Evolutionary conservation across 2,888 invertebrate genomes (phyloP).

Genomic region (Ommatoiulus sabulosus): DNA sequence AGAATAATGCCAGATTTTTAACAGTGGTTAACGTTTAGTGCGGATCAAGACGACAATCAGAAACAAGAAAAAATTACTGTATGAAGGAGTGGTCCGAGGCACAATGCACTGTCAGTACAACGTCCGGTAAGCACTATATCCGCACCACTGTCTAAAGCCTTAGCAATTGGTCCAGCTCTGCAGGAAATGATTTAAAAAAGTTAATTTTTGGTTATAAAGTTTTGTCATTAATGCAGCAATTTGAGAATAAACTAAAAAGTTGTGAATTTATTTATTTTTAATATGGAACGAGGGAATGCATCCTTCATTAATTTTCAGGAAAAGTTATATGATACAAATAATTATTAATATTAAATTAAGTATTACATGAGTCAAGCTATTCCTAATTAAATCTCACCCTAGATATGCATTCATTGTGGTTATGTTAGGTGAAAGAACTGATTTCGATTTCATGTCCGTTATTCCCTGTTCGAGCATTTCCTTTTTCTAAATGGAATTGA

Average conservation of each 20-base stretch:
- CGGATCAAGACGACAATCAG: background rate
- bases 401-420: slow-evolving; percentile 70
- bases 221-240: background rate
- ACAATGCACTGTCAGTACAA: slow-evolving; percentile 70
- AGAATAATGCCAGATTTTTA: background rate
- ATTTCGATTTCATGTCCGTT: slow-evolving; percentile 65
- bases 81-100: slow-evolving; percentile 69
- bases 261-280: too few species aligned
- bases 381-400: slow-evolving; percentile 66
- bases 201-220: background rate
- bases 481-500: slow-evolving; percentile 62
- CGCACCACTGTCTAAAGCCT: slow-evolving; percentile 69
- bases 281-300: too few species aligned
- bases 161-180: slow-evolving; percentile 69
- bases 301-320: too few species aligned
- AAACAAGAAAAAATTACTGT: slow-evolving; percentile 62
- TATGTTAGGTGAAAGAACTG: slow-evolving; percentile 65
- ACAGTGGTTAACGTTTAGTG: background rate
- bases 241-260: too few species aligned
- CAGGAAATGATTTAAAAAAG: background rate
- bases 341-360: too few species aligned
- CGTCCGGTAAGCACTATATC: slow-evolving; percentile 71
- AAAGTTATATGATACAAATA: too few species aligned
- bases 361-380: background rate
- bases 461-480: slow-evolving; percentile 63